Evolutionary conservation across 2,797 vertebrate genomes (phyloP), one percentile per base, ranked within the genome.

Genomic region (Acridotheres tristis): DNA sequence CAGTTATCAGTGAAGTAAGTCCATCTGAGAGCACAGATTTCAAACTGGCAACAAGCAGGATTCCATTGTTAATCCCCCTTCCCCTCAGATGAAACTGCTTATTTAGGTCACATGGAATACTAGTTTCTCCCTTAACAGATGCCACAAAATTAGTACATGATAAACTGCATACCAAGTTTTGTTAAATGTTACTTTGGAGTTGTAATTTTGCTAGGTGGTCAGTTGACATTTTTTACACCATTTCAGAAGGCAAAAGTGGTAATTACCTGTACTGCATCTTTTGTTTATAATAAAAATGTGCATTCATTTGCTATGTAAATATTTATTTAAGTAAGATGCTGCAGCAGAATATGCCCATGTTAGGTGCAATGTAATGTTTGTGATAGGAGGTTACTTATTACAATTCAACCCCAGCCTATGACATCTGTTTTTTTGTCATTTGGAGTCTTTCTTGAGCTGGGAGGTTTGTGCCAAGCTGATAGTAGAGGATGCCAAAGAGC

Each of bases 21-120:
- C 51, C 55, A 57, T 71, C 75, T 65, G 59, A 74, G 19, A 88
- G 47, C 54, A 27, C 3, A 2, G 79, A 55, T 69, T 95, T 88
- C 75, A 75, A 62, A 65, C 38, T 67, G 69, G 65, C 78, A 75
- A 42, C 30, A 53, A 81, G 47, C 23, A 54, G 66, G 73, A 66
- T 92, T 85, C 69, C 9, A 0, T 89, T 47, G 55, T 72, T 79
- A 66, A 65, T 80, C 65, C 27, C 26, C 59, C 36, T 85, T 91
- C 13, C 12, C 13, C 21, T 32, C 30, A 77, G 36, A 65, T 75
- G 47, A 86, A 89, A 72, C 26, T n/a, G 19, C 36, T 72, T 94
- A 17, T 81, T 93, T 88, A 90, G 55, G 53, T 92, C 62, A 75
- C 51, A n/a, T 66, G 42, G 29, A 89, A 94, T 94, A 45, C 58